Percentiles rank a stretch among this genome's conserved stretches.
Conservation (phyloP, 2,113 vertebrate genomes). For the Callochromis pleurospilus region DNA sequence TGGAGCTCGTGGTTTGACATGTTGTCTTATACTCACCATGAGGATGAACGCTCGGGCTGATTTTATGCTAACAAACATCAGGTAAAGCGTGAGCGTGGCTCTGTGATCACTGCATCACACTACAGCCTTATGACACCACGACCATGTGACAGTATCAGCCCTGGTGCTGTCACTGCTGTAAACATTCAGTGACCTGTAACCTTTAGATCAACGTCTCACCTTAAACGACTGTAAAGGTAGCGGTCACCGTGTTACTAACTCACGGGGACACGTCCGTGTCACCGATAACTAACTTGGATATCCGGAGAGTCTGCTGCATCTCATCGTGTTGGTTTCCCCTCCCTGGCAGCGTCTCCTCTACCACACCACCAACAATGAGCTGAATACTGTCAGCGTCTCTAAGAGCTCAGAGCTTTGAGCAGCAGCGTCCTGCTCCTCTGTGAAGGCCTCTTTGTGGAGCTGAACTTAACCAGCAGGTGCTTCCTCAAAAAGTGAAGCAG, state of each 20-base stretch:
- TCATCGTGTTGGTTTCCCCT: neutral
- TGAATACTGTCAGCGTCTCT: neutral
- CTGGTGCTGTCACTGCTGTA: neutral
- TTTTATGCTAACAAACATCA: neutral
- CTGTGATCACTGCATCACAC: neutral
- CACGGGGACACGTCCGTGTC: neutral
- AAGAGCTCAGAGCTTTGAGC: neutral
- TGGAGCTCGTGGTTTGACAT: neutral
- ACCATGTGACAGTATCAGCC: neutral
- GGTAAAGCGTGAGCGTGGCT: neutral
- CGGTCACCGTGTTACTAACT: neutral
- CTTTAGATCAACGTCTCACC: fast-evolving
- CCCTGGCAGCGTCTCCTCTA: neutral
- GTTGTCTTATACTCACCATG: neutral
- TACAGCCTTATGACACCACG: neutral
- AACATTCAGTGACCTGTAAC: neutral
- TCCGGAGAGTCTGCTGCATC: neutral
- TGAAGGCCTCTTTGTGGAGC: neutral
- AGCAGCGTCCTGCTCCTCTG: neutral
- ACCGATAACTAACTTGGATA: neutral
- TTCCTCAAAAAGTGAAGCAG: neutral
- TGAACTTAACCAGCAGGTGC: neutral
- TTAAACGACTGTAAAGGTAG: neutral
- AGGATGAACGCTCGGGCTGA: neutral
- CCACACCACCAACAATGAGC: neutral